Percentiles rank a stretch among this genome's conserved stretches.
Evolutionary conservation across 2,113 vertebrate species (phyloP).

Genomic region (Emydocephalus ijimae): DNA sequence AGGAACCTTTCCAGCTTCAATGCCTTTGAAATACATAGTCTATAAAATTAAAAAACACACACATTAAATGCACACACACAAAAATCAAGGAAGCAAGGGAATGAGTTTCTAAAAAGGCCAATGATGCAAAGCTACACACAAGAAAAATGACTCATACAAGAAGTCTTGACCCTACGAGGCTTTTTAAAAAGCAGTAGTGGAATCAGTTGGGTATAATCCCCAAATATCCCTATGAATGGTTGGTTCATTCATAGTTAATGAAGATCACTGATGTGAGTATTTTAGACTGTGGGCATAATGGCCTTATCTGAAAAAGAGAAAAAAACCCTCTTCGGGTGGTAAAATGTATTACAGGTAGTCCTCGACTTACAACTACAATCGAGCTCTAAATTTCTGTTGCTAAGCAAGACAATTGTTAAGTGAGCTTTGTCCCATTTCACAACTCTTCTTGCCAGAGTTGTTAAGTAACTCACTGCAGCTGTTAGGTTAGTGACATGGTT

Average conservation of each 20-base stretch:
- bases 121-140: not conserved
- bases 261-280: not conserved
- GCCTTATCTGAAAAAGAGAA: too few species aligned
- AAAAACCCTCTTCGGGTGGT: too few species aligned
- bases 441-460: too few species aligned
- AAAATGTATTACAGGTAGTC: too few species aligned
- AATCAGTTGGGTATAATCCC: not conserved
- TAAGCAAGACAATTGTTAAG: too few species aligned
- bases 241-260: not conserved
- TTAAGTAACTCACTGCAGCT: too few species aligned
- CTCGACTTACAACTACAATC: not conserved
- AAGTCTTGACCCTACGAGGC: not conserved
- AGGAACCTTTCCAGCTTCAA: conserved; percentile 90
- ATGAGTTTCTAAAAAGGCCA: not conserved
- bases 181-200: not conserved
- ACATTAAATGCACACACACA: not conserved
- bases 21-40: conserved; percentile 98
- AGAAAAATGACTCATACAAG: too few species aligned
- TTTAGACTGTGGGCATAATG: too few species aligned
- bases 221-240: too few species aligned
- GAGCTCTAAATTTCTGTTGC: too few species aligned
- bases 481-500: too few species aligned
- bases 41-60: conserved; percentile 55
- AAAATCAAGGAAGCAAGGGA: not conserved
- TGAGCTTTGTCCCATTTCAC: too few species aligned